Conservation (phyloP, 1,140 invertebrate species). For the Hirudo medicinalis region DNA sequence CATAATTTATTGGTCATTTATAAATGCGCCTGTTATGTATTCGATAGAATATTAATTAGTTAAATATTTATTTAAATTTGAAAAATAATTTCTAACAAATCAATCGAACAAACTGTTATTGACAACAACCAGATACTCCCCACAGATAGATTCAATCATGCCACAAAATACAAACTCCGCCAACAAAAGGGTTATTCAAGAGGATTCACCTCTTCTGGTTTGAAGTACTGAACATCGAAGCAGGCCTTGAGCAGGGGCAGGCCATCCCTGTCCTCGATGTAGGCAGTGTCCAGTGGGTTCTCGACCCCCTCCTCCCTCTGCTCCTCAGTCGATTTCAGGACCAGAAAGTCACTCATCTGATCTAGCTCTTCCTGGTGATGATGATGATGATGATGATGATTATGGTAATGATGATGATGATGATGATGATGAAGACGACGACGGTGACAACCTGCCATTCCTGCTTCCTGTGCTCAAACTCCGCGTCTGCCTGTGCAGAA, state of each 20-base stretch:
- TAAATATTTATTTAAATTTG: too few species aligned
- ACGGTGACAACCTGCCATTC: slow-evolving; percentile 21
- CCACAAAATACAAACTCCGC: too few species aligned
- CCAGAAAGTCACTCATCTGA: slow-evolving; percentile 22
- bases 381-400: not conserved
- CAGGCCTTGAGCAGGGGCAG: slow-evolving; percentile 23
- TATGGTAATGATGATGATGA: not conserved
- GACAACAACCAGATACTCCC: too few species aligned
- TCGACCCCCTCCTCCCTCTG: slow-evolving; percentile 23
- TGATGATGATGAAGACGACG: not conserved
- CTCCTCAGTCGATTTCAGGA: slow-evolving; percentile 23
- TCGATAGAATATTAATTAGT: too few species aligned
- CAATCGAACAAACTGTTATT: too few species aligned
- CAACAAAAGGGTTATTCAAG: not conserved
- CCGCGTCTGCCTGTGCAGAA: slow-evolving; percentile 7
- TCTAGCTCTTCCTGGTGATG: slow-evolving; percentile 22
- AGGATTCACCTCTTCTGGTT: slow-evolving; percentile 16
- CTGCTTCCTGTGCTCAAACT: slow-evolving; percentile 22
- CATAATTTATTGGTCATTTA: too few species aligned
- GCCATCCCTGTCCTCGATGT: slow-evolving; percentile 23
- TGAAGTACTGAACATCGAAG: slow-evolving; percentile 25
- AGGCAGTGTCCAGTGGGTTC: slow-evolving; percentile 23
- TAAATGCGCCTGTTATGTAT: too few species aligned
- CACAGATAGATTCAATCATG: too few species aligned
- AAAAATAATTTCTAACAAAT: too few species aligned